Base-by-base conservation (phyloP, 2,113 vertebrate genomes). In the Nipponia nippon region DNA sequence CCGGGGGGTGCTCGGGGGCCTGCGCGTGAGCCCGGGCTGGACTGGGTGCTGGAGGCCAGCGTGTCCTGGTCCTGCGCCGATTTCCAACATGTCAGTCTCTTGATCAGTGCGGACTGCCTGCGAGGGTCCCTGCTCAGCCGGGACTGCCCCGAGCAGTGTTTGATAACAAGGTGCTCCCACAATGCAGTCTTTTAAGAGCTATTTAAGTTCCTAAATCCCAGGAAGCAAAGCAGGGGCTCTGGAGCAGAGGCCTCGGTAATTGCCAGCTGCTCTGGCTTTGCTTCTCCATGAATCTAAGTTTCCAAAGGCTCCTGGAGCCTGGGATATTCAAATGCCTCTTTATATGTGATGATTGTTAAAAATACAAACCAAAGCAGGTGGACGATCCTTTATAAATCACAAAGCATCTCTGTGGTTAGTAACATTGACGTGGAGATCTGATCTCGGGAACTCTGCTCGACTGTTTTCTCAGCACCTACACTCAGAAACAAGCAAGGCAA, bases 61-160 rank as follows among this genome's bases (percentile, higher is more conserved):
- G 2, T 26, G 26, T 55, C 77, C 77, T 30, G 13, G 36, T 30
- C 40, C 40, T 0, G 0, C 61, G n/a, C 44, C 27, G 17, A 70
- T 53, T 83, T 47, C 90, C 67, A 34, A 8, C 55, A 13, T 32
- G 49, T 42, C 36, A 19, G 44, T 26, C 58, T 59, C 42, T 23
- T 59, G 65, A 34, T 29, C 20, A 5, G 4, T 1, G 29, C 8
- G 3, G 27, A 2, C 34, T 44, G 17, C 38, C 62, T 50, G 62
- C 0, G 3, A 78, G 32, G 13, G 69, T 19, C 16, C 47, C 32
- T 55, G 65, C 72, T 47, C 36, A 6, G 38, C 59, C 3, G 3
- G 38, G 56, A 19, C 56, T 16, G 13, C 50, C 62, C 67, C 2
- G 0, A 25, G 53, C 17, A 7, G 49, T 6, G 13, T 12, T 27